Conservation (phyloP, 2,797 vertebrate species). For the Tapera naevia region DNA sequence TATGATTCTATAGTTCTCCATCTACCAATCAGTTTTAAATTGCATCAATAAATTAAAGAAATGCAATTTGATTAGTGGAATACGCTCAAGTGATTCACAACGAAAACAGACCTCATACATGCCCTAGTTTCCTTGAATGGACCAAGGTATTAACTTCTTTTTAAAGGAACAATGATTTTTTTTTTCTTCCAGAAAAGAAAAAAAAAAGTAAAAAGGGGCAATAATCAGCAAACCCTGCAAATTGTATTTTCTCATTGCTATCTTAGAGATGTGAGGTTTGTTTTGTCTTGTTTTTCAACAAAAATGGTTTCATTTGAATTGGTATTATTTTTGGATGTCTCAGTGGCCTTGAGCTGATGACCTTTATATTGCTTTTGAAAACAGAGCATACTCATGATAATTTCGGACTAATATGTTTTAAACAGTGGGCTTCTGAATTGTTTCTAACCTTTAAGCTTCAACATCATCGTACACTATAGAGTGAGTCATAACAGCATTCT, state of each 20-base stretch:
- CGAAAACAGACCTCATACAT: not conserved
- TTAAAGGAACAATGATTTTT: not conserved
- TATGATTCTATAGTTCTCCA: not conserved
- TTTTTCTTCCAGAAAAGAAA: not conserved
- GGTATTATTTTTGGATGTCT: not conserved
- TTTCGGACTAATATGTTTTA: conserved; percentile 10
- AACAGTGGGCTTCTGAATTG: not conserved
- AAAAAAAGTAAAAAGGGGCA: not conserved
- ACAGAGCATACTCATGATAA: not conserved
- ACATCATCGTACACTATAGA: not conserved
- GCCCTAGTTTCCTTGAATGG: conserved; percentile 28
- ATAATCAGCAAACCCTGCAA: not conserved
- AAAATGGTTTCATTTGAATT: not conserved
- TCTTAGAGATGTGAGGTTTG: not conserved
- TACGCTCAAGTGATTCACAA: not conserved
- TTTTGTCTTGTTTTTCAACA: not conserved
- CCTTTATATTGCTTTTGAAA: not conserved
- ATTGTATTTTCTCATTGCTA: not conserved
- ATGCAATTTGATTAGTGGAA: conserved; percentile 33
- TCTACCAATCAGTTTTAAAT: not conserved
- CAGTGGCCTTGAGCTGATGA: not conserved
- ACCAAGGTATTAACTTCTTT: not conserved
- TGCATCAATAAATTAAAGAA: conserved; percentile 26
- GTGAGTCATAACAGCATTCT: not conserved
- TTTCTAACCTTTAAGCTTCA: not conserved